Evolutionary conservation across 1,140 invertebrate genomes (phyloP).

Genomic region (Formica selysi): DNA sequence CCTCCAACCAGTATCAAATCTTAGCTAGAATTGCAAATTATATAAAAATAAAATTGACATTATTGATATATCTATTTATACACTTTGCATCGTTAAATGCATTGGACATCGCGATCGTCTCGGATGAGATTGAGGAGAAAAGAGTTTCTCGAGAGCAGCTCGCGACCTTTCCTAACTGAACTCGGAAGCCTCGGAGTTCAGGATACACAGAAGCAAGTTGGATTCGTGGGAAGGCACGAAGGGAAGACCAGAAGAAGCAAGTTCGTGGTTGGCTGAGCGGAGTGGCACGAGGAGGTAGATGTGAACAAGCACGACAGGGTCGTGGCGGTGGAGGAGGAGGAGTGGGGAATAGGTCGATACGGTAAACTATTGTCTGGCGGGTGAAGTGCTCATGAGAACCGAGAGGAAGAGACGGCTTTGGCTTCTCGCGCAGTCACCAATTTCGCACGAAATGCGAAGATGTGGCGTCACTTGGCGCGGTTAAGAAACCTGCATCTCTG

Average conservation of each 20-base stretch:
- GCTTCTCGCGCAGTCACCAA: slow-evolving; percentile 71
- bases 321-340: slow-evolving; percentile 27
- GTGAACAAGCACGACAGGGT: slow-evolving; percentile 62
- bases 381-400: slow-evolving; percentile 81
- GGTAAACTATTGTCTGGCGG: slow-evolving; percentile 83
- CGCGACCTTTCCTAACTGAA: slow-evolving; percentile 75
- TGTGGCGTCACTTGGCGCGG: slow-evolving; percentile 45
- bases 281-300: slow-evolving; percentile 71
- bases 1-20: background rate
- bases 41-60: background rate
- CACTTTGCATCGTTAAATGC: background rate
- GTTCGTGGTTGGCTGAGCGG: slow-evolving; percentile 71
- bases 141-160: slow-evolving; percentile 55
- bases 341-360: slow-evolving; percentile 80
- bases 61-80: background rate
- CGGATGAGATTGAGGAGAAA: background rate
- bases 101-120: no score
- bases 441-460: slow-evolving; percentile 63
- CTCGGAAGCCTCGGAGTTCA: slow-evolving; percentile 79
- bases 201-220: slow-evolving; percentile 77
- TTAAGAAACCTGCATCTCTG: slow-evolving; percentile 35
- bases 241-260: slow-evolving; percentile 77
- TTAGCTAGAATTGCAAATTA: background rate
- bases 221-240: slow-evolving; percentile 77
- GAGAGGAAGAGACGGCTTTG: slow-evolving; percentile 76